Evolutionary conservation across 2,888 invertebrate genomes (phyloP).

Genomic region (Chironomus riparius): DNA sequence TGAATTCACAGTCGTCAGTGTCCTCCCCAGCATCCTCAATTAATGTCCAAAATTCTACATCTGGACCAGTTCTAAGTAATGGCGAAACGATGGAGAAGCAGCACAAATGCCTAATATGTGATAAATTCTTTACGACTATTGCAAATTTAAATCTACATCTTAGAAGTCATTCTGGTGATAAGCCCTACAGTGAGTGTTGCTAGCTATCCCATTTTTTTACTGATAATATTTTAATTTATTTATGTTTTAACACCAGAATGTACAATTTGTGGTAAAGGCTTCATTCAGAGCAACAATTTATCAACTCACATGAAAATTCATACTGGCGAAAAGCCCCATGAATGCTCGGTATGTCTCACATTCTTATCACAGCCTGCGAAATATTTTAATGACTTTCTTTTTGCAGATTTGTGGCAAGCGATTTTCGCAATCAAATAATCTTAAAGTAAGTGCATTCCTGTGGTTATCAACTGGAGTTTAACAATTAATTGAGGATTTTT

Average conservation of each 20-base stretch:
- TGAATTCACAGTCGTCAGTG: slow-evolving; percentile 7
- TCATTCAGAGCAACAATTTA: slow-evolving; percentile 21
- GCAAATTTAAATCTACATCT: slow-evolving; percentile 21
- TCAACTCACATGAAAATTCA: slow-evolving; percentile 22
- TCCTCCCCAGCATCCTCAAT: slow-evolving; percentile 4
- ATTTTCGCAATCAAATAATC: slow-evolving; percentile 23
- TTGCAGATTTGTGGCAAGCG: slow-evolving; percentile 19
- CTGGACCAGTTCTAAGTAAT: not conserved
- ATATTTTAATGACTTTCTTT: not conserved
- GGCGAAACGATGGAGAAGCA: slow-evolving; percentile 19
- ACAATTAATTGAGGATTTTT: no score
- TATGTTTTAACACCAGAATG: not conserved
- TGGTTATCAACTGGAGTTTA: no score
- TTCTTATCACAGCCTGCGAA: not conserved
- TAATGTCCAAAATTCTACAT: not conserved
- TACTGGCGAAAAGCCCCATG: slow-evolving; percentile 17
- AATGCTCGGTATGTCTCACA: not conserved
- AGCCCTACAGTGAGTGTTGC: slow-evolving; percentile 11
- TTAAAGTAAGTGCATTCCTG: not conserved
- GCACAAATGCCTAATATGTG: slow-evolving; percentile 20
- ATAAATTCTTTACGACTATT: slow-evolving; percentile 19
- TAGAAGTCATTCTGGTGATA: slow-evolving; percentile 17
- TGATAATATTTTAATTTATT: not conserved
- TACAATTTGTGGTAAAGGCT: slow-evolving; percentile 15
- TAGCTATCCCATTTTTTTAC: not conserved